These are phyloP conservation scores for Andrena hattorfiana DNA, from an alignment of 2,888 invertebrate species.

Conservation along the genomic window DNA sequence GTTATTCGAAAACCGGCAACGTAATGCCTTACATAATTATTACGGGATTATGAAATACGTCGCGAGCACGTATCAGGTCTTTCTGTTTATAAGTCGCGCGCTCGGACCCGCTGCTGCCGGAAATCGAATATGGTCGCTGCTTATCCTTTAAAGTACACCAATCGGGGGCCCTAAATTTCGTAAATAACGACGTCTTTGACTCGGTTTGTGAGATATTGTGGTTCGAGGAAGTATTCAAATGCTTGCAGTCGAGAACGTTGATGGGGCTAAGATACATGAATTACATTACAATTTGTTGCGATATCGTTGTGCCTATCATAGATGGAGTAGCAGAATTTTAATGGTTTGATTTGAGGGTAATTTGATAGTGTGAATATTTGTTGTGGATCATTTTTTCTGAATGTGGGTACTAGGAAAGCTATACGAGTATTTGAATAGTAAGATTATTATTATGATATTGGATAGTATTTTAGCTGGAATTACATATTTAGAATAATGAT, in stretches of 20 bases:
- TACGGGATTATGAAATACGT: slow-evolving; percentile 40
- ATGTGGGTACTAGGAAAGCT: too few relatives aligned
- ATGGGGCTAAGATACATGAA: not conserved
- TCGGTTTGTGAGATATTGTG: slow-evolving; percentile 16
- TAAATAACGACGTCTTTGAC: slow-evolving; percentile 17
- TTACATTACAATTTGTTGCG: not conserved
- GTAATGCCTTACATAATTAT: slow-evolving; percentile 52
- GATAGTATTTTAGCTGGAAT: too few relatives aligned
- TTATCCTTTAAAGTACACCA: not conserved
- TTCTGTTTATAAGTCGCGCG: not conserved
- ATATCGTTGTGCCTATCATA: not conserved
- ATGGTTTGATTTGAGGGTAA: too few relatives aligned
- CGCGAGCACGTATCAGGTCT: not conserved
- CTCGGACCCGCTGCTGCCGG: not conserved
- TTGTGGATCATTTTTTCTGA: too few relatives aligned
- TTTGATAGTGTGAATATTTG: too few relatives aligned
- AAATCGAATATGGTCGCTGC: not conserved
- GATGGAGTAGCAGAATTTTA: not conserved
- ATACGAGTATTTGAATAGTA: too few relatives aligned
- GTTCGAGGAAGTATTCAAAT: not conserved
- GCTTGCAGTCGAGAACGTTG: not conserved
- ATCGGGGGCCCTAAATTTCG: not conserved
- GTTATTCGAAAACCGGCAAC: not conserved
- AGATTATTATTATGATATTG: too few relatives aligned
- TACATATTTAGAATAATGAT: too few relatives aligned